phyloP scores from a whole-genome alignment of 2,888 invertebrate species.

The Pteria penguin region DNA sequence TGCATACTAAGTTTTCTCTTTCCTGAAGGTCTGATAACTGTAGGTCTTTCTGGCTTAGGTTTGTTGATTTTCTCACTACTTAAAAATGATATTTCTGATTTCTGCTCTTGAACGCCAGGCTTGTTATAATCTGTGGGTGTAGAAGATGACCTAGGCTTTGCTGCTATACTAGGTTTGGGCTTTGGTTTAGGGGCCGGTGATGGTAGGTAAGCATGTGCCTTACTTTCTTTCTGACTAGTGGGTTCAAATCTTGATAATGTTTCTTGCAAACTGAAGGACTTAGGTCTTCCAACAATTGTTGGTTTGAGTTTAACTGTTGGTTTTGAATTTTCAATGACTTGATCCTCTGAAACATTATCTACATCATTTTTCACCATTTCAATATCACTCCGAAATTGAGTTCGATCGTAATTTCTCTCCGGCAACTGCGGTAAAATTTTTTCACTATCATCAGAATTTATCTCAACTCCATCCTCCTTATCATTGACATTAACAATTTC shows the following conservation, averaged over 20 bases:
- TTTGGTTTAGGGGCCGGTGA: neutral
- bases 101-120: neutral
- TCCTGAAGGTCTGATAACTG: constrained; percentile 58
- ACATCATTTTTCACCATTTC: neutral
- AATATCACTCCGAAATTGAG: too few relatives aligned
- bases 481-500: too few relatives aligned
- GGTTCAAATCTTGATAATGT: neutral
- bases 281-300: neutral
- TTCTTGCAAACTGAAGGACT: neutral
- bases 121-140: constrained; percentile 9
- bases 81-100: neutral
- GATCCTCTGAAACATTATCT: neutral
- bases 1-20: constrained; percentile 29
- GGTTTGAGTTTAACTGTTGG: neutral
- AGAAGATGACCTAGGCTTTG: neutral
- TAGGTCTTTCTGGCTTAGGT: constrained; percentile 54
- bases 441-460: neutral
- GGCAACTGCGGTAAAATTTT: neutral
- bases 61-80: neutral
- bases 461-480: too few relatives aligned
- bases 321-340: neutral
- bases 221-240: neutral
- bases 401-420: neutral
- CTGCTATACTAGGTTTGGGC: constrained; percentile 20
- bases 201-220: neutral